These are phyloP conservation scores for Campopleginae sp. DNA, from an alignment of 2,888 invertebrate species.

Conservation along the genomic window DNA sequence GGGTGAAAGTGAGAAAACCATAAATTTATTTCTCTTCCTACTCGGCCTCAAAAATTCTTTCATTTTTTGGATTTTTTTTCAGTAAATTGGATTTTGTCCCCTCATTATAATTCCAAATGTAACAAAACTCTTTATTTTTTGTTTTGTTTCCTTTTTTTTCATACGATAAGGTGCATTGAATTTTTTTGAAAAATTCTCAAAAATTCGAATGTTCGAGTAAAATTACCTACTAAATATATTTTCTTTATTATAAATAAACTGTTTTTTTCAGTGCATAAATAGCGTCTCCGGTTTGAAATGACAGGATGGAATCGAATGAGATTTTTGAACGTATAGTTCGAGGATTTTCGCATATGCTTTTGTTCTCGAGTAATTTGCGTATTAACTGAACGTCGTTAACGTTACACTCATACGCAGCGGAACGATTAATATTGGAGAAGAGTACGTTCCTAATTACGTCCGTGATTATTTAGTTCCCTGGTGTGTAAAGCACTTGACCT, in stretches of 20 bases:
- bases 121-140: background rate
- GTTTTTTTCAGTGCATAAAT: no score
- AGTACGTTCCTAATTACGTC: conserved; percentile 59
- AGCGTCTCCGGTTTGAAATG: no score
- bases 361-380: background rate
- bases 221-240: background rate
- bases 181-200: background rate
- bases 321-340: no score
- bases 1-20: no score
- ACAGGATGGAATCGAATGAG: no score
- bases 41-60: background rate
- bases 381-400: background rate
- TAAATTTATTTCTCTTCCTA: background rate
- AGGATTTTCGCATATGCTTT: no score
- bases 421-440: conserved; percentile 6
- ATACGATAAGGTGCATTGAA: background rate
- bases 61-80: background rate
- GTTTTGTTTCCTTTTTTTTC: no score
- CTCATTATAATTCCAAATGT: background rate
- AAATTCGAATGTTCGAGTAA: no score
- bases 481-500: conserved; percentile 75
- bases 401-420: conserved; percentile 8
- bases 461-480: conserved; percentile 72
- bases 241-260: no score
- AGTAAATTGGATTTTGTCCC: background rate